These are phyloP conservation scores for Aphis gossypii DNA, from an alignment of 1,140 invertebrate species.

Conservation along the genomic window DNA sequence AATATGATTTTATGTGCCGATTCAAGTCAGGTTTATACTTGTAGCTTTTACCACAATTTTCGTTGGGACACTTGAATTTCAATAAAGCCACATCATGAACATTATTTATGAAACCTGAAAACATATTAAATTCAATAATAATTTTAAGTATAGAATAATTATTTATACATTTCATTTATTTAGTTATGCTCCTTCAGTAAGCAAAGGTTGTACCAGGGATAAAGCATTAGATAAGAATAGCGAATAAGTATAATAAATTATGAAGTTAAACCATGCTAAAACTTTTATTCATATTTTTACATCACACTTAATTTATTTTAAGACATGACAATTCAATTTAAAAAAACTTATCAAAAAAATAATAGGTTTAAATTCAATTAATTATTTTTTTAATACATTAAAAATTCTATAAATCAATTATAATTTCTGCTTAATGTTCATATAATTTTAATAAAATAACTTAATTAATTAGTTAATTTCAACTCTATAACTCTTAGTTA, in stretches of 20 bases:
- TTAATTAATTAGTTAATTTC: neutral
- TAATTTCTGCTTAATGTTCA: neutral
- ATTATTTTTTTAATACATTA: neutral
- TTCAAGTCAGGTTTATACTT: slow-evolving; percentile 64
- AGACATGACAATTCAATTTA: neutral
- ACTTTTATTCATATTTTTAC: neutral
- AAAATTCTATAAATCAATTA: neutral
- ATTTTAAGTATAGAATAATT: neutral
- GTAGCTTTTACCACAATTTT: slow-evolving; percentile 62
- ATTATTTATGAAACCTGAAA: neutral
- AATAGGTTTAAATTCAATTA: neutral
- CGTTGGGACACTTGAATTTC: slow-evolving; percentile 54
- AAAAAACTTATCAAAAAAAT: neutral
- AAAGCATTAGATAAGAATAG: neutral
- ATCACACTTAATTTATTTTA: neutral
- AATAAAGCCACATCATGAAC: neutral
- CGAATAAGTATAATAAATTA: neutral
- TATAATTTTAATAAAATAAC: neutral
- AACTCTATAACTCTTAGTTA: neutral
- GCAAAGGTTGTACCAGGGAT: neutral
- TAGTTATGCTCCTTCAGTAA: neutral
- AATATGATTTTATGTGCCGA: slow-evolving; percentile 67
- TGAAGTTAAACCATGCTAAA: neutral
- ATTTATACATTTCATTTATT: neutral
- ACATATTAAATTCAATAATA: neutral